phyloP scores from a whole-genome alignment of 2,888 invertebrate genomes.

The Napeogenes sylphis region DNA sequence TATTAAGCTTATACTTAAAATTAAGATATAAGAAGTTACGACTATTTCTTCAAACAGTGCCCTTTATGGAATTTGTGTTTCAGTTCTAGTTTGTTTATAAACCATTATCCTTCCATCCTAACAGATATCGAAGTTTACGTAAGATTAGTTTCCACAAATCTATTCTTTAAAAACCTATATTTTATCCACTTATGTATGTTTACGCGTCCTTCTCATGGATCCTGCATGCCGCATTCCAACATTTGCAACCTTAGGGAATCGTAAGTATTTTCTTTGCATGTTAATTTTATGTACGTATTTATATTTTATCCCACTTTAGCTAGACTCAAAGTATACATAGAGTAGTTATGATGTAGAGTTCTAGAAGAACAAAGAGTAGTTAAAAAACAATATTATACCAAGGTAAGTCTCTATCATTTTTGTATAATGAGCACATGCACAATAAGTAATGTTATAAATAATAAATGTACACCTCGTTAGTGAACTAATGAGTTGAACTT shows the following conservation, averaged over 20 bases:
- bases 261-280: constrained; percentile 61
- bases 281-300: neutral
- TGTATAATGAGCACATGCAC: neutral
- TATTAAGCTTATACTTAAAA: too few relatives aligned
- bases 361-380: neutral
- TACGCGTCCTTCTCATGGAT: constrained; percentile 65
- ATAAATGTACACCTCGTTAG: neutral
- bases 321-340: too few relatives aligned
- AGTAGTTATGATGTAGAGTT: too few relatives aligned
- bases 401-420: neutral
- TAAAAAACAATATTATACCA: neutral
- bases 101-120: too few relatives aligned
- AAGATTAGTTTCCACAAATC: neutral
- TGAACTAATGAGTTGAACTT: neutral
- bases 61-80: too few relatives aligned
- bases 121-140: neutral
- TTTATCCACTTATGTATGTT: constrained; percentile 56
- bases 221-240: constrained; percentile 58
- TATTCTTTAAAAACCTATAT: constrained; percentile 16
- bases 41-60: too few relatives aligned
- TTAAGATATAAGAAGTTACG: too few relatives aligned
- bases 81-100: too few relatives aligned
- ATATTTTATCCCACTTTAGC: neutral
- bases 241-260: constrained; percentile 70
- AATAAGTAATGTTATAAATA: neutral